Conservation (phyloP, 2,797 vertebrate species). For the Gambusia yucatana region DNA sequence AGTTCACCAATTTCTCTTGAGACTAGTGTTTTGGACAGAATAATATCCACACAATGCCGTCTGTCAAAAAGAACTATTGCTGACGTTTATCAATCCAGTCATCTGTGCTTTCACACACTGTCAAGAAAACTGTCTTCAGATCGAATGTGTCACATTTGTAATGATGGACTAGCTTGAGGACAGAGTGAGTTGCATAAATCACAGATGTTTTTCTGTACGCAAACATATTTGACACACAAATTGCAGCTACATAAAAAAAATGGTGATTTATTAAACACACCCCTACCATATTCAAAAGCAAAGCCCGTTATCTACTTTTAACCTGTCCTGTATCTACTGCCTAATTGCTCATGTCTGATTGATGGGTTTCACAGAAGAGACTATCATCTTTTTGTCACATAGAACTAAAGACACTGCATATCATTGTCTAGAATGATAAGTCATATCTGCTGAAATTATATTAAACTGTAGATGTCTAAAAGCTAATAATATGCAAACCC, state of each 20-base stretch:
- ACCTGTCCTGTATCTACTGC: conserved; percentile 31
- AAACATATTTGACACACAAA: conserved; percentile 19
- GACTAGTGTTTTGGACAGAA: conserved; percentile 14
- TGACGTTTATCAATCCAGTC: conserved; percentile 23
- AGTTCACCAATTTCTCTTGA: neutral
- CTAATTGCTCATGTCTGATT: conserved; percentile 57
- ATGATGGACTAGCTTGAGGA: conserved; percentile 6
- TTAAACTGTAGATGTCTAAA: conserved; percentile 61
- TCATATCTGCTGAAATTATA: conserved; percentile 55
- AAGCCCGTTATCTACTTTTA: conserved; percentile 25
- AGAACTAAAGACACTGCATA: conserved; percentile 38
- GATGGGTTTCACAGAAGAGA: conserved; percentile 44
- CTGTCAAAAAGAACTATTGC: conserved; percentile 29
- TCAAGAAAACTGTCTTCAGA: conserved; percentile 24
- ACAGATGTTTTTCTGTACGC: conserved; percentile 14
- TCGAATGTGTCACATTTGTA: conserved; percentile 7
- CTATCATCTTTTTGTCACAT: conserved; percentile 31
- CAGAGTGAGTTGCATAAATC: conserved; percentile 29
- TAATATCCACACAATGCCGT: conserved; percentile 13
- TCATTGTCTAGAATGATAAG: conserved; percentile 50
- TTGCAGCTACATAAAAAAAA: conserved; percentile 21
- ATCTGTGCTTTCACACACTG: conserved; percentile 21
- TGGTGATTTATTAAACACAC: conserved; percentile 31
- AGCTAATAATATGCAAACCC: conserved; percentile 68
- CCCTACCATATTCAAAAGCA: conserved; percentile 16